phyloP scores from a whole-genome alignment of 2,113 vertebrate species.

The Athene cunicularia region DNA sequence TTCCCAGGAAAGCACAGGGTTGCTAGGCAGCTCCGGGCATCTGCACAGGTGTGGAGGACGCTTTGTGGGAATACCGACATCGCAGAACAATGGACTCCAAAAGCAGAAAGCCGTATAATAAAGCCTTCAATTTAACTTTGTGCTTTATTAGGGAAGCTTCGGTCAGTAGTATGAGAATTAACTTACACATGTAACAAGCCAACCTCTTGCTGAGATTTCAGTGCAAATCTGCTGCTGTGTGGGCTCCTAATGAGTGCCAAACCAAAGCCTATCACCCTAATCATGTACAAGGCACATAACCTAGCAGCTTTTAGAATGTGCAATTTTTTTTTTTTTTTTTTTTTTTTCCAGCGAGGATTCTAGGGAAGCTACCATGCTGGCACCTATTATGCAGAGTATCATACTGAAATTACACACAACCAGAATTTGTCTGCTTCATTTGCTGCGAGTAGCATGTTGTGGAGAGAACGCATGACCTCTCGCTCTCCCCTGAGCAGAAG shows the following conservation, averaged over 20 bases:
- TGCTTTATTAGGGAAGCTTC: not conserved
- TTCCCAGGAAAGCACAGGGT: not conserved
- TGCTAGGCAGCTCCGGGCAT: slow-evolving; percentile 46
- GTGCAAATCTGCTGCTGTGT: not conserved
- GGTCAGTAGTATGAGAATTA: not conserved
- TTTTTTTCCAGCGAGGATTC: not conserved
- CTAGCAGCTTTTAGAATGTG: not conserved
- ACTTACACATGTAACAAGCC: not conserved
- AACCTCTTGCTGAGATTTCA: not conserved
- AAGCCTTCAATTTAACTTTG: not conserved
- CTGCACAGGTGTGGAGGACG: not conserved
- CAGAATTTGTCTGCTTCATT: not conserved
- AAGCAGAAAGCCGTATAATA: not conserved
- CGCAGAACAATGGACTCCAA: not conserved
- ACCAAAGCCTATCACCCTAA: not conserved
- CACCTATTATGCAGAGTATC: not conserved
- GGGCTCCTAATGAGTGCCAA: not conserved
- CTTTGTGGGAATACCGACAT: not conserved
- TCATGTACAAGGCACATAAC: not conserved
- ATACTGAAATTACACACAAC: not conserved
- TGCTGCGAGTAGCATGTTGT: not conserved
- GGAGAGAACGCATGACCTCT: fast-evolving
- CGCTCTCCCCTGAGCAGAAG: not conserved
- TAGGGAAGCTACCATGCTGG: not conserved
- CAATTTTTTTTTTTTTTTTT: not conserved